Evolutionary conservation across 2,888 invertebrate species (phyloP).

Genomic region (Tetramorium bicarinatum): DNA sequence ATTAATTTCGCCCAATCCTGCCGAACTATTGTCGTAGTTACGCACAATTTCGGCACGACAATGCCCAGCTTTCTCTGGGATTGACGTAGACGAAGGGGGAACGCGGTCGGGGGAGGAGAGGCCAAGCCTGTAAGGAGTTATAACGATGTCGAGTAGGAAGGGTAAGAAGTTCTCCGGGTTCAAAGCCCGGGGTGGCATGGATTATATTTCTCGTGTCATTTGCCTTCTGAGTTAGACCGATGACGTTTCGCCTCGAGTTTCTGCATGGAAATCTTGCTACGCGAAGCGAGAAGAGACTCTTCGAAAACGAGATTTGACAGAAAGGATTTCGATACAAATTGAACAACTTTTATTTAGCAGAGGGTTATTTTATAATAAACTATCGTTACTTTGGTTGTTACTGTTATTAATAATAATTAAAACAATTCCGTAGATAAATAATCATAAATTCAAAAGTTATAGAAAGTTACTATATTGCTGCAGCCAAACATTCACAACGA

Average conservation of each 20-base stretch:
- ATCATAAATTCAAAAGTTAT: background rate
- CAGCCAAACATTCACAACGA: background rate
- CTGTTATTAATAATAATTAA: background rate
- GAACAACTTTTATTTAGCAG: background rate
- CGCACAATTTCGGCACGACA: conserved; percentile 84
- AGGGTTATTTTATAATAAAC: background rate
- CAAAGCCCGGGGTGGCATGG: conserved; percentile 69
- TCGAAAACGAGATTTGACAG: conserved; percentile 64
- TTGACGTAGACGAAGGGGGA: conserved; percentile 74
- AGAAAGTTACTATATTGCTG: background rate
- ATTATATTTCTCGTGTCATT: conserved; percentile 83
- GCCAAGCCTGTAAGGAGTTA: conserved; percentile 76
- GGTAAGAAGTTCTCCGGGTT: conserved; percentile 73
- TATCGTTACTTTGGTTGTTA: background rate
- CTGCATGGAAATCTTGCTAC: conserved; percentile 48
- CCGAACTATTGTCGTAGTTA: conserved; percentile 84
- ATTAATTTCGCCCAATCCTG: conserved; percentile 83
- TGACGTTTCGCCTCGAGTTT: conserved; percentile 63
- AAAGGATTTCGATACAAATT: conserved; percentile 46
- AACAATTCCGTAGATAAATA: background rate
- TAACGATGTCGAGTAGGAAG: conserved; percentile 69
- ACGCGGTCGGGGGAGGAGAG: conserved; percentile 53
- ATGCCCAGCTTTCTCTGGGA: conserved; percentile 76
- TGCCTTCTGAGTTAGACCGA: conserved; percentile 77
- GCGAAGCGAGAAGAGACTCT: conserved; percentile 73